Base-by-base conservation (phyloP, 2,888 invertebrate species). In the Abscondita cerata region DNA sequence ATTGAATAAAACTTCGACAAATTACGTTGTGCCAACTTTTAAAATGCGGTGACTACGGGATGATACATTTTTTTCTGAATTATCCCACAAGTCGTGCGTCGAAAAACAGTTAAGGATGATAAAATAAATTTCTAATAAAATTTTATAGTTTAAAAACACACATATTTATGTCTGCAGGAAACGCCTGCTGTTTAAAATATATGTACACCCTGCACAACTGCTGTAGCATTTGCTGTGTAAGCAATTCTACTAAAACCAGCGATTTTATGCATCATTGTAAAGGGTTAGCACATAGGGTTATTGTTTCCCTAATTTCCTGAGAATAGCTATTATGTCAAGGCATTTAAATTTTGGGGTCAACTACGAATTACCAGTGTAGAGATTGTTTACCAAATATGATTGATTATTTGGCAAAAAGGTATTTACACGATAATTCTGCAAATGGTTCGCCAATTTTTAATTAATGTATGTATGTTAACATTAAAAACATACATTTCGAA, bases 171-270 rank as follows among this genome's bases (percentile, higher is more conserved):
- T 60, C 59, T 60, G 48, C 60, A 60, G 60, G 60, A 60, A 60
- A 53, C 60, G 60, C 60, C 60, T 60, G 60, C 60, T 60, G 60
- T 60, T 60, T 60, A 60, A 60, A 60, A 54, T 60, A 60, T 60
- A 51, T 50, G 60, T 55, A 44, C 60, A 51, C 60, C 60, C 55
- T 54, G 55, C 60, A 60, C 60, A 60, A 54, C 60, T 60, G 60
- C 46, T 59, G 59, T 52, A 52, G 46, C 59, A 59, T 59, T 59
- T 59, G 59, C 52, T 50, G 54, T 60, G 55, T 46, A 60, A 60
- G 60, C 55, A 25, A 55, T 33, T 60, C 50, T 34, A 60, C 40
- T 60, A 60, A 59, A 54, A 54, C 54, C 60, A 44, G 31, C 55
- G 60, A 60, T 60, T 60, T 60, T 60, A 53, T 60, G 60, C 60